Evolutionary conservation across 2,888 invertebrate genomes (phyloP), one percentile per base, ranked within the genome.

Genomic region (Dryococelus australis): DNA sequence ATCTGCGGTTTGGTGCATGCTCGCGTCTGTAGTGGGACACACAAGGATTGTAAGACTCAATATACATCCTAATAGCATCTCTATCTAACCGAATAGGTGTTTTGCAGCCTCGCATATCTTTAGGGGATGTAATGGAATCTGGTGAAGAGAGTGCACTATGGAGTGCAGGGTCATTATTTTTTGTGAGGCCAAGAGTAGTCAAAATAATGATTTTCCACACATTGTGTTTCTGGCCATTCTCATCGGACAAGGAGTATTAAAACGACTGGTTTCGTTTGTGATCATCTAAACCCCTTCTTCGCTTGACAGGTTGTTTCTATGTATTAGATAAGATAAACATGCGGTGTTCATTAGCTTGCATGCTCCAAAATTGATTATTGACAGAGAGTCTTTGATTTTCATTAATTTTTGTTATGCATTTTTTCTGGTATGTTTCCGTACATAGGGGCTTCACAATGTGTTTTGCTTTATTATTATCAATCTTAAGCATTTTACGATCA

Each of bases 171-270:
- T 51, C 20, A 65, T 65, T 20, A 65, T 65, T 65, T 65, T 16
- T 65, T 65, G 65, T 65, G 65, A 65, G 16, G 65, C 65, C 65
- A 65, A 65, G 65, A 65, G 65, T 65, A 65, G 65, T 65, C 65
- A 20, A 65, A 65, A 65, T 65, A 65, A 65, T 12, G 10, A 16
- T 65, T 65, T 65, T 65, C 5, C 65, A 65, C 6, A 65, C 65
- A 65, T 65, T 16, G 16, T 65, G 65, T 65, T 65, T 65, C 16
- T 65, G 65, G 20, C 65, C 65, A 65, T 65, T 65, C 65, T 65
- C 65, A 65, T 65, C 65, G 5, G 20, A 65, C 65, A 65, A 16
- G 16, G 65, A 16, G 24, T 65, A 65, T 8, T 65, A 65, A 65
- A 65, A 65, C 65, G 65, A 65, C 8, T 65, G 65, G 20, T n/a